These are phyloP conservation scores for Puffinus mauretanicus DNA, from an alignment of 2,113 vertebrate genomes.

Conservation along the genomic window DNA sequence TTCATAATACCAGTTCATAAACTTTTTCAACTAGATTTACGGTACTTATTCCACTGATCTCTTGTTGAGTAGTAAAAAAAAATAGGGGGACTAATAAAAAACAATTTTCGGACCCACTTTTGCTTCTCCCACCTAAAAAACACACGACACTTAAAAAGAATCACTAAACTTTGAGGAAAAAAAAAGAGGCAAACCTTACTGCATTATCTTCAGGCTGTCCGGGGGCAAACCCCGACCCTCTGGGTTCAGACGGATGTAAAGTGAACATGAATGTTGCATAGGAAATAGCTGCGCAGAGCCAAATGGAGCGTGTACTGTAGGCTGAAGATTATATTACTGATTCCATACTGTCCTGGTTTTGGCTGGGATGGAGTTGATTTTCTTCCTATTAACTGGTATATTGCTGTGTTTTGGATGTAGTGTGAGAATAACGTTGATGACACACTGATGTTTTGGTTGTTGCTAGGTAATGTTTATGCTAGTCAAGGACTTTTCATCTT, in stretches of 20 bases:
- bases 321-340: background rate
- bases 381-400: no score
- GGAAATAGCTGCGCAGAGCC: background rate
- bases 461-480: no score
- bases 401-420: no score
- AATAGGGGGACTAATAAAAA: background rate
- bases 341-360: no score
- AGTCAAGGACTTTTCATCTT: no score
- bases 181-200: background rate
- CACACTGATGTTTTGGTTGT: no score
- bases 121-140: background rate
- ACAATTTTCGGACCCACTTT: background rate
- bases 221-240: background rate
- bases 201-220: background rate
- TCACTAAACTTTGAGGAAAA: background rate
- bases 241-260: background rate
- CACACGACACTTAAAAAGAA: background rate
- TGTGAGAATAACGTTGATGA: no score
- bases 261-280: background rate
- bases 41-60: background rate
- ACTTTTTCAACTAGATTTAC: background rate
- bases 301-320: background rate
- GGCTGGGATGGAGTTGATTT: no score
- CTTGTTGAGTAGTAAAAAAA: background rate
- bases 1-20: background rate